Evolutionary conservation across 1,140 invertebrate genomes (phyloP), one percentile per base, ranked within the genome.

Genomic region (Heliconius nattereri): DNA sequence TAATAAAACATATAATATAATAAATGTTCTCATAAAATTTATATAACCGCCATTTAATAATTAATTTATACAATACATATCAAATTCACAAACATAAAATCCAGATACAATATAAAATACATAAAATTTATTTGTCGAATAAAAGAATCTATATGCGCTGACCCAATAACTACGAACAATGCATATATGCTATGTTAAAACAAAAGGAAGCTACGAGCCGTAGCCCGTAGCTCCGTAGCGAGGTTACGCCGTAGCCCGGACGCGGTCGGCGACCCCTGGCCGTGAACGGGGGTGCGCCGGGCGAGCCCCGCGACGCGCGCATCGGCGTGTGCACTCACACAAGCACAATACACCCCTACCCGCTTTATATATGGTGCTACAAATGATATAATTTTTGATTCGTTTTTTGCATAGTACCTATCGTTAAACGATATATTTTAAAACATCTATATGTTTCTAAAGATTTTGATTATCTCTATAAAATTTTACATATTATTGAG

Each of bases 251-350:
- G 91, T 90, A 91, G 91, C 90, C 85, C 89, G 90, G 90, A 90
- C 84, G 87, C 90, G 91, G 92, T 92, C 91, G 90, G 75, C 90
- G 92, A 94, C 92, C 92, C 92, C 92, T 94, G 92, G 92, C 92
- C 92, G 89, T 94, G 91, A 92, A 92, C 92, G 92, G 92, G 91
- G 90, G 92, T 86, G 90, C 88, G 90, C 85, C 89, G 85, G 86
- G 83, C 89, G 85, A 83, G 85, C 85, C 85, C 86, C 89, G 84
- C 87, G 77, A 79, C 83, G 54, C 78, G 78, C 83, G 74, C 83
- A n/a, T n/a, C n/a, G 23, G 35, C 77, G 78, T 19, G 78, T 60
- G 52, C 60, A 54, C 78, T 32, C 83, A 78, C 85, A 73, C 85
- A 85, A 77, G 85, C 83, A 81, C 86, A 87, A 87, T 88, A 87